phyloP scores from a whole-genome alignment of 2,888 invertebrate species.

The Cephus sareptanus region DNA sequence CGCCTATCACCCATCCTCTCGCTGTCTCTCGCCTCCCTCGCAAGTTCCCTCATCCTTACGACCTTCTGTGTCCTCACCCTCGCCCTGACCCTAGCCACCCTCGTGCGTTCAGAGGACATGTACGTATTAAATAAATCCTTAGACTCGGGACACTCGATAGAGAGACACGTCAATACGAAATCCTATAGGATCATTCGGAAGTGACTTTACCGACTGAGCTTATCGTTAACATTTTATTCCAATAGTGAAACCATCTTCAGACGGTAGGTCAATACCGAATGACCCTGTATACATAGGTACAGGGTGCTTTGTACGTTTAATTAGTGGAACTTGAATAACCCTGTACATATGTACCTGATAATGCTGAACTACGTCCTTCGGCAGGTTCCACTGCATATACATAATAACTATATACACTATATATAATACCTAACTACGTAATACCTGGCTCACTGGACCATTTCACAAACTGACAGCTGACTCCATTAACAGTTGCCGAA shows the following conservation, averaged over 20 bases:
- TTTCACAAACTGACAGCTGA: background rate
- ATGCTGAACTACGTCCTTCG: background rate
- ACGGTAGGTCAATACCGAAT: background rate
- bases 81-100: conserved; percentile 59
- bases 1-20: conserved; percentile 64
- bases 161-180: background rate
- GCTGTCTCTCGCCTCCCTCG: conserved; percentile 64
- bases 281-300: background rate
- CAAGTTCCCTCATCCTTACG: conserved; percentile 60
- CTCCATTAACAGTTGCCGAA: background rate
- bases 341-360: background rate
- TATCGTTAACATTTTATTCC: background rate
- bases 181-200: background rate
- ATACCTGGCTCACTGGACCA: background rate
- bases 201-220: background rate
- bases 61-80: conserved; percentile 60
- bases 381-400: background rate
- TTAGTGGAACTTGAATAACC: background rate
- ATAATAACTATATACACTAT: background rate
- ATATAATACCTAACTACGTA: background rate
- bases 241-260: background rate
- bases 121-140: conserved; percentile 47
- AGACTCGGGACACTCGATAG: background rate
- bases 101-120: conserved; percentile 63
- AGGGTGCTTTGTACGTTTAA: background rate